Conservation (phyloP, 2,888 invertebrate species). For the Uloborus plumipes region DNA sequence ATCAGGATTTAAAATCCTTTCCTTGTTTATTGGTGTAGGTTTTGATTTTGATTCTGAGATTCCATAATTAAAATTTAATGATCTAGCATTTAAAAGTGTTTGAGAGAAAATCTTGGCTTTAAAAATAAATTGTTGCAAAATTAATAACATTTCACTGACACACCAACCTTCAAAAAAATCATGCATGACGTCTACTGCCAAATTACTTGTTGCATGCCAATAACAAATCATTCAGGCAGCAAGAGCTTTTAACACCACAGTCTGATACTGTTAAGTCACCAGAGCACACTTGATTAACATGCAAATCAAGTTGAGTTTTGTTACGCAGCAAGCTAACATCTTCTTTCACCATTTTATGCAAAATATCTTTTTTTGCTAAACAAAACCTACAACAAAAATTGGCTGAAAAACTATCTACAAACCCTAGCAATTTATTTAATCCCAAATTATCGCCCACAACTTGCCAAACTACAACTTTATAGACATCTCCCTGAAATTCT, state of each 20-base stretch:
- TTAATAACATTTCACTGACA: constrained; percentile 3
- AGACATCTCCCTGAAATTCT: not conserved
- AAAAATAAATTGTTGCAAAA: constrained; percentile 13
- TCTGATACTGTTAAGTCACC: not conserved
- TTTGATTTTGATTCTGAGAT: not conserved
- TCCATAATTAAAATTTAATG: not conserved
- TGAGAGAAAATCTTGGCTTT: not conserved
- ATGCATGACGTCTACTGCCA: constrained; percentile 14
- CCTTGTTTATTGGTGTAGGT: not conserved
- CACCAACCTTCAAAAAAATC: constrained; percentile 23
- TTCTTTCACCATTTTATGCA: not conserved
- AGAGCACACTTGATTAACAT: not conserved
- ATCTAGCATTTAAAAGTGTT: not conserved
- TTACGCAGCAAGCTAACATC: not conserved
- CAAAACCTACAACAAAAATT: not conserved
- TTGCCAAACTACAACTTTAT: not conserved
- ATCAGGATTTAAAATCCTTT: not conserved
- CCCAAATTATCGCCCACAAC: not conserved
- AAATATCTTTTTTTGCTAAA: not conserved
- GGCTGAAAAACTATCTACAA: not conserved
- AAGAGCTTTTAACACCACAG: constrained; percentile 7
- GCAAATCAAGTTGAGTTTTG: not conserved
- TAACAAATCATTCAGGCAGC: constrained; percentile 25
- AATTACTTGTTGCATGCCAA: constrained; percentile 15
- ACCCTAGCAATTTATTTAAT: not conserved